Base-by-base conservation (phyloP, 2,113 vertebrate species). In the Alethe castanea region DNA sequence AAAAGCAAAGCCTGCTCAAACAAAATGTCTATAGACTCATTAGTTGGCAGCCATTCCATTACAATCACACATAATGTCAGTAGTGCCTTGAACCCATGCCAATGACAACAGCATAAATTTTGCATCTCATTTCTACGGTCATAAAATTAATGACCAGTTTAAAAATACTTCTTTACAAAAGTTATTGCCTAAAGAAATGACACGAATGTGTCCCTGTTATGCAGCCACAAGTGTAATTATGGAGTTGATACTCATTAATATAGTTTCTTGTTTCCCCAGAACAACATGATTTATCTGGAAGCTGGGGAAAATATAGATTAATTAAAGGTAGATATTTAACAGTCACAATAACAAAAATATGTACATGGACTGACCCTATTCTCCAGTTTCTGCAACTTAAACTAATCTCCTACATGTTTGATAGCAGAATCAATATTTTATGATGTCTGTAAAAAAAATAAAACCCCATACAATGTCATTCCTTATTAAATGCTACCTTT, bases 131-230 rank as follows among this genome's bases (percentile, higher is more conserved):
- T 98, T 98, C 97, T 97, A 82, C 90, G 97, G 98, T 94, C 98
- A 97, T 98, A 98, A 98, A 98, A 98, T 98, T 98, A 98, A 98
- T 97, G 98, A 98, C 97, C 98, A 98, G 98, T 98, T 98, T 98
- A 98, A 98, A 98, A 98, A 98, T 98, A 98, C 97, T 98, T 98
- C 98, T 98, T 97, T 97, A 96, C 97, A 98, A 96, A 98, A 98
- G 97, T 98, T 98, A 98, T 98, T 98, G 95, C 93, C 38, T 96
- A 97, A 97, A 97, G 96, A 96, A 97, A 97, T 97, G 95, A 97
- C 97, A 97, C 86, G 94, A 97, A 97, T 95, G 94, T 98, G 97
- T 98, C 98, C 97, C 98, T 96, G 96, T 97, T 97, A 98, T 96
- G 94, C 95, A 98, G 97, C 97, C 97, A 97, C 94, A 95, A 97